A percentile compares a stretch with the other conserved stretches of the same genome.
Evolutionary conservation across 1,140 invertebrate genomes (phyloP).

Genomic region (Tetramorium parvispinum): DNA sequence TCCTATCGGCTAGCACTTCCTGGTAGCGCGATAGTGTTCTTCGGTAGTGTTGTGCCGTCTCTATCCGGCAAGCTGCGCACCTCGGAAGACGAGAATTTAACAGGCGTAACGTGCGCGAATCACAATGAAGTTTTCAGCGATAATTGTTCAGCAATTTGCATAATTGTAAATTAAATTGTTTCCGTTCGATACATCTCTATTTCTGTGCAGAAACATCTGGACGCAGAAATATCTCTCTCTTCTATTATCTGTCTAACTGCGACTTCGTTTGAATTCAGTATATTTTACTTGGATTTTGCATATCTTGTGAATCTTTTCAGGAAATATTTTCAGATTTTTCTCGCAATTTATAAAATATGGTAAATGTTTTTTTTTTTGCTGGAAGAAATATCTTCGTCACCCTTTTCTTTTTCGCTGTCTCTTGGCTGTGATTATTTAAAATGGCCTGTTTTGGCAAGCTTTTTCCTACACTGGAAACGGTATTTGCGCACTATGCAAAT

Average conservation of each 20-base stretch:
- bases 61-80: no score
- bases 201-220: not conserved
- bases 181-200: not conserved
- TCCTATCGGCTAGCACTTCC: not conserved
- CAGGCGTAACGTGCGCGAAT: not conserved
- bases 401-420: not conserved
- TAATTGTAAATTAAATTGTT: not conserved
- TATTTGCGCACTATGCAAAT: not conserved
- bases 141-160: slow-evolving; percentile 5
- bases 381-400: not conserved
- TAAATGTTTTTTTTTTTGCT: not conserved
- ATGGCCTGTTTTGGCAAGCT: not conserved
- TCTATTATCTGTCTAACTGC: not conserved
- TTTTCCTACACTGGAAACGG: not conserved
- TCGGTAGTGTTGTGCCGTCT: not conserved
- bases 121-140: not conserved
- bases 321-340: slow-evolving; percentile 4
- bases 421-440: not conserved
- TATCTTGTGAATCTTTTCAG: not conserved
- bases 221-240: not conserved
- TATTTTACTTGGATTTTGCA: not conserved
- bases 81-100: not conserved
- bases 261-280: not conserved
- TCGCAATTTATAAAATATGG: not conserved
- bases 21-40: not conserved